Percentiles rank a stretch among this genome's conserved stretches.
Evolutionary conservation across 1,140 invertebrate species (phyloP).

Genomic region (Sycobia sp.): DNA sequence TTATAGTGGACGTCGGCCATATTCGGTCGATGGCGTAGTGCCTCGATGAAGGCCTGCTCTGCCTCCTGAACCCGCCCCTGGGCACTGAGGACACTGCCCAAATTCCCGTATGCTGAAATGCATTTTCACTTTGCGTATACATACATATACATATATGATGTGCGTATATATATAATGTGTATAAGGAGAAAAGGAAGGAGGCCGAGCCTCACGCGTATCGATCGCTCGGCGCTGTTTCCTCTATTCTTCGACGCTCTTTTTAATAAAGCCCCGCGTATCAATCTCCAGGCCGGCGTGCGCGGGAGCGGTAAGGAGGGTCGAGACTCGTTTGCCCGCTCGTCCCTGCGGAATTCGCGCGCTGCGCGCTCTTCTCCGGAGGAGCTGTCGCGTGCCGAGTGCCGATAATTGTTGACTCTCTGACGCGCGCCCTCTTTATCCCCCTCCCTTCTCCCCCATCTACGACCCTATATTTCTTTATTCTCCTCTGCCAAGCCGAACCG

Average conservation of each 20-base stretch:
- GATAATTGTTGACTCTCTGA: neutral
- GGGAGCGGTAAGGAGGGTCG: too few species aligned
- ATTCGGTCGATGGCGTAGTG: conserved; percentile 85
- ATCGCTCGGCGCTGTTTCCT: too few species aligned
- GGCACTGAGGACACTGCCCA: conserved; percentile 88
- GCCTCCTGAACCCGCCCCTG: conserved; percentile 84
- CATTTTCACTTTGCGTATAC: neutral
- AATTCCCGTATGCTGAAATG: conserved; percentile 86
- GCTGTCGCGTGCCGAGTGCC: neutral
- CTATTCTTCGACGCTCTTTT: conserved; percentile 6
- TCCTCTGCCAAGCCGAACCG: too few species aligned
- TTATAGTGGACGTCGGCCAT: conserved; percentile 98
- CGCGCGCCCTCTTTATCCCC: neutral
- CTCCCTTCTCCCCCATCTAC: neutral
- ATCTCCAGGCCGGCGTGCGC: conserved; percentile 1
- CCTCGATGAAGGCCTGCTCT: conserved; percentile 84
- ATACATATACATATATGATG: too few species aligned
- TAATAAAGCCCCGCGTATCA: conserved; percentile 9
- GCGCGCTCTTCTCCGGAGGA: neutral
- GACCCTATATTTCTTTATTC: too few species aligned
- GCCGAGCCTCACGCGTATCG: neutral
- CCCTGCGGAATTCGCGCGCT: neutral
- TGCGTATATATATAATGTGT: too few species aligned
- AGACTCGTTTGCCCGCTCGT: neutral
- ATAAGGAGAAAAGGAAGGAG: neutral